Evolutionary conservation across 1,140 invertebrate genomes (phyloP).

Genomic region (Dendrolimus punctatus): DNA sequence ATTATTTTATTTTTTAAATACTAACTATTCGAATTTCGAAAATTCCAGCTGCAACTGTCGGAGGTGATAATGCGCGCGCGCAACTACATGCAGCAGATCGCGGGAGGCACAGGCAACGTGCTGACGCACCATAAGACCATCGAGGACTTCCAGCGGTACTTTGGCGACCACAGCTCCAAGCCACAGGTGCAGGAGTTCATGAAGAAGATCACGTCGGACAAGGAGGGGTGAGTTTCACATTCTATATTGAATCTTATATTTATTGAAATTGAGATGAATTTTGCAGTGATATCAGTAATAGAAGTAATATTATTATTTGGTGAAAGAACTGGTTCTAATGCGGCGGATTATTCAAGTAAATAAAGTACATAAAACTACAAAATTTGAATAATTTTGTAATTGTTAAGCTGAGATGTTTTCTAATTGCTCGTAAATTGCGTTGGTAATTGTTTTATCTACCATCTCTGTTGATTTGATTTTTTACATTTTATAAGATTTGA

Average conservation of each 20-base stretch:
- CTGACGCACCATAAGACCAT: constrained; percentile 87
- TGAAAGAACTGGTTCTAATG: no score
- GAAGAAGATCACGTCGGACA: constrained; percentile 91
- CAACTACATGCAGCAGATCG: constrained; percentile 92
- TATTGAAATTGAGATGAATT: constrained; percentile 16
- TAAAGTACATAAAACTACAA: no score
- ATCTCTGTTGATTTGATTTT: no score
- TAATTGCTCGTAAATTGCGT: no score
- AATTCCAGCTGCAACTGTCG: constrained; percentile 91
- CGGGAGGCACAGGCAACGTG: constrained; percentile 86
- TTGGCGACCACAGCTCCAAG: constrained; percentile 84
- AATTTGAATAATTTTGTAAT: no score
- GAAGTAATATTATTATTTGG: background rate
- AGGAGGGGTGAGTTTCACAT: constrained; percentile 81
- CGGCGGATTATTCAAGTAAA: no score
- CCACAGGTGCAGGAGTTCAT: constrained; percentile 91
- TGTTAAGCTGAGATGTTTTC: no score
- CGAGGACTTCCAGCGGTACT: constrained; percentile 91
- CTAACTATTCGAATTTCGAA: background rate
- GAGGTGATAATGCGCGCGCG: constrained; percentile 97
- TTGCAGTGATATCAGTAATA: background rate
- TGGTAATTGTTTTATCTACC: no score
- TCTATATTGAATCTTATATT: background rate
- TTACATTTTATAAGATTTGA: no score
- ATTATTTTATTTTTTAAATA: no score